Conservation (phyloP, 2,113 vertebrate species). For the Microcebus jonahi region DNA sequence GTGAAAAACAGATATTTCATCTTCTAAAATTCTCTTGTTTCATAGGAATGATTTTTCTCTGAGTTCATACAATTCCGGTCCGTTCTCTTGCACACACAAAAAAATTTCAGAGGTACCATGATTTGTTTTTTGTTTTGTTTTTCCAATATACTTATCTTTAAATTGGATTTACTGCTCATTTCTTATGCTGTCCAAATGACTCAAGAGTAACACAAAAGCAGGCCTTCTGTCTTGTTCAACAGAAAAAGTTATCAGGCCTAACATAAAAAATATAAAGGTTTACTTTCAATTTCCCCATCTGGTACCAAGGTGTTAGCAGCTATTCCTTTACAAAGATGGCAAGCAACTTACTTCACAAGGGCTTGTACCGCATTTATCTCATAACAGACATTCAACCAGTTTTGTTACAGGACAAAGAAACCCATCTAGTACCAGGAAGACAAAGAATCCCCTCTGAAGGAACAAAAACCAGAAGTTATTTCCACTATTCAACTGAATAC, state of each 20-base stretch:
- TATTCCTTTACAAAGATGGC: not conserved
- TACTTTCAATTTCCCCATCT: not conserved
- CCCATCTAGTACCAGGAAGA: not conserved
- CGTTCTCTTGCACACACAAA: not conserved
- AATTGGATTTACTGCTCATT: not conserved
- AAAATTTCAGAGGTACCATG: not conserved
- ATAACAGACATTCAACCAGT: not conserved
- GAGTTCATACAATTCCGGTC: not conserved
- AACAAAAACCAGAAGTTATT: not conserved
- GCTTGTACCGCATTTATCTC: no score
- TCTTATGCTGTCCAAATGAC: not conserved
- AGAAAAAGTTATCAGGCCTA: not conserved
- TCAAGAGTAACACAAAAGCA: not conserved
- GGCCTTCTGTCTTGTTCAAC: not conserved
- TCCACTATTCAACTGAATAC: not conserved
- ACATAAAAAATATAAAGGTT: not conserved
- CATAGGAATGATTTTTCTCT: not conserved
- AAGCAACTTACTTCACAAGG: not conserved
- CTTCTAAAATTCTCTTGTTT: constrained; percentile 1
- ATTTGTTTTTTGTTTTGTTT: not conserved
- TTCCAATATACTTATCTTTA: not conserved
- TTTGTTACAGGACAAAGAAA: not conserved
- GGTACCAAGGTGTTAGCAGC: not conserved
- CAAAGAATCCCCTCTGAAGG: not conserved
- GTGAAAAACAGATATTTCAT: not conserved